Conservation (phyloP, 2,113 vertebrate genomes). For the Tragelaphus buxtoni region DNA sequence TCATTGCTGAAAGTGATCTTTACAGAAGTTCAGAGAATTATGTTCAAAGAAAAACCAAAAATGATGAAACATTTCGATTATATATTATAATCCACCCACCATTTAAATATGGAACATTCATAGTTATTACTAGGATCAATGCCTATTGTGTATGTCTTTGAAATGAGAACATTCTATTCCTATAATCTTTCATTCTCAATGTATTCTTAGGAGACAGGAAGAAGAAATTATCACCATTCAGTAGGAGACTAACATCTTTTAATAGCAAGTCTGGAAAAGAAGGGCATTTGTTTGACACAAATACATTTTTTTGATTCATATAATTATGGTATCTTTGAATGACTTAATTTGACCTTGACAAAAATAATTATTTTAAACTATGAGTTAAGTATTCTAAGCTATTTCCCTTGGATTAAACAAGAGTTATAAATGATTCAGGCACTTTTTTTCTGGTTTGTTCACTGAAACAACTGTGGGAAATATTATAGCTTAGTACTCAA, state of each 20-base stretch:
- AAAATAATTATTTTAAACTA: constrained; percentile 60
- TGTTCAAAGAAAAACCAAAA: background rate
- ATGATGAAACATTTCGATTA: background rate
- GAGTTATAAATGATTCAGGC: background rate
- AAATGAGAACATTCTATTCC: constrained; percentile 45
- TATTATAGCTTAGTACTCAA: background rate
- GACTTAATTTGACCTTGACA: constrained; percentile 49
- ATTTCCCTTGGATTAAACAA: background rate
- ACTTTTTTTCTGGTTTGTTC: background rate
- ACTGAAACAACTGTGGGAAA: background rate
- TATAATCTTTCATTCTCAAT: constrained; percentile 38
- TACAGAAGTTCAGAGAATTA: constrained; percentile 16
- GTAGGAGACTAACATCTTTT: constrained; percentile 18
- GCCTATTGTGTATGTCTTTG: constrained; percentile 21
- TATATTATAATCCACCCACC: background rate
- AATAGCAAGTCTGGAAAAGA: constrained; percentile 22
- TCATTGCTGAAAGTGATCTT: constrained; percentile 2
- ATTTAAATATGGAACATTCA: constrained; percentile 23
- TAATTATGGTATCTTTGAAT: constrained; percentile 43
- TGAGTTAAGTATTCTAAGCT: constrained; percentile 17
- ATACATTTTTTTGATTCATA: background rate
- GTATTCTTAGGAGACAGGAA: constrained; percentile 44
- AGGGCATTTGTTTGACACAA: constrained; percentile 45
- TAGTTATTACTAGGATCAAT: constrained; percentile 15
- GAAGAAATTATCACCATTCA: constrained; percentile 46